Evolutionary conservation across 2,797 vertebrate species (phyloP).

Genomic region (Pelochelys cantorii): DNA sequence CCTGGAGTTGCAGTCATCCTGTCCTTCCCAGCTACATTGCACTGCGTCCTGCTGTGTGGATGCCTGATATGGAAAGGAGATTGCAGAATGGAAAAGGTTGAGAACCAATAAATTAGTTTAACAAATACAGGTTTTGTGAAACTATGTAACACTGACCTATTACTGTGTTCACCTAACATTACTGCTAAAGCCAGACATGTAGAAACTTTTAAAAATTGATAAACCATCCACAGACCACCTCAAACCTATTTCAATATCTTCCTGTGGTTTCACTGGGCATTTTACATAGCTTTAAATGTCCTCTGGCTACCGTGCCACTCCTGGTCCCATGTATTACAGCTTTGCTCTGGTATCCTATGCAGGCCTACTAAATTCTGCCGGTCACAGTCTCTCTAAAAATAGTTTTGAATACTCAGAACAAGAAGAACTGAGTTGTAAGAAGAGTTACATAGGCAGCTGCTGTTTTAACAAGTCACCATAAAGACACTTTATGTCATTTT

Average conservation of each 20-base stretch:
- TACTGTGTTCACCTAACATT: accelerated
- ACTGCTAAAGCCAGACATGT: neutral
- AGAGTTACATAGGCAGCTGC: neutral
- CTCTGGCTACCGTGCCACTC: neutral
- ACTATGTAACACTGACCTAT: neutral
- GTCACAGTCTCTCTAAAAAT: neutral
- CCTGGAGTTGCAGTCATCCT: neutral
- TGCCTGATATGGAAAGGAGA: neutral
- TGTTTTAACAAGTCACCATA: neutral
- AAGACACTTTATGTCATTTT: neutral
- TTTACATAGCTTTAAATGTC: neutral
- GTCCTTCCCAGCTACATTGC: neutral
- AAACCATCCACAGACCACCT: neutral
- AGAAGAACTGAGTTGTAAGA: neutral
- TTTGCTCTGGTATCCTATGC: neutral
- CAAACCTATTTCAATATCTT: neutral
- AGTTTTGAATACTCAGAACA: neutral
- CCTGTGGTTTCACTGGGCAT: accelerated
- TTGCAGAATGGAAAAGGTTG: neutral
- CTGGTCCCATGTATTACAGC: accelerated
- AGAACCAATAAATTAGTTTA: neutral
- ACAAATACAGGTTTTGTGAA: neutral
- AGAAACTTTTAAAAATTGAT: neutral
- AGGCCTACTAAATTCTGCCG: neutral
- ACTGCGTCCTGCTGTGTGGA: accelerated